Evolutionary conservation across 2,797 vertebrate genomes (phyloP).

Genomic region (Myripristis murdjan): DNA sequence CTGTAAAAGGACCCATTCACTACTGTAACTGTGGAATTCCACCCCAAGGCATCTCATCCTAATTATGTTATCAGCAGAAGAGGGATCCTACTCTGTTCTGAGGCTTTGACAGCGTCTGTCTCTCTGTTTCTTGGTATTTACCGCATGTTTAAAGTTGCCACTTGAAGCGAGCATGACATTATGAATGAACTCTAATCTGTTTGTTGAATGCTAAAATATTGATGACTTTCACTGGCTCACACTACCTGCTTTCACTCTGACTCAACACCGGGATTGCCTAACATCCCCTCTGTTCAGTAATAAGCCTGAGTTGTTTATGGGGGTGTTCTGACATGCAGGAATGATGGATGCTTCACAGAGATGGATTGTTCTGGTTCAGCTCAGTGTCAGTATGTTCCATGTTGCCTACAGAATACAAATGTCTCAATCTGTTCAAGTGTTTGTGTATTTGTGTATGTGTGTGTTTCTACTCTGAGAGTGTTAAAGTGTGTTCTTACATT

Average conservation of each 20-base stretch:
- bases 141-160: conserved; percentile 16
- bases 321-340: conserved; percentile 53
- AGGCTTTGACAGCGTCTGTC: conserved; percentile 21
- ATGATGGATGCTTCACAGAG: conserved; percentile 60
- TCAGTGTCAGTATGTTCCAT: conserved; percentile 41
- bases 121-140: conserved; percentile 24
- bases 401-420: conserved; percentile 36
- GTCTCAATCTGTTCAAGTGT: conserved; percentile 43
- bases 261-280: conserved; percentile 43
- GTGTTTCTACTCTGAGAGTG: too few species aligned
- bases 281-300: conserved; percentile 10
- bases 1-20: conserved; percentile 69
- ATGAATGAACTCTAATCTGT: conserved; percentile 43
- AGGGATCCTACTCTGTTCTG: conserved; percentile 47
- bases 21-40: conserved; percentile 70
- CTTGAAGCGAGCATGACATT: conserved; percentile 32
- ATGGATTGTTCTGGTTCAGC: conserved; percentile 62
- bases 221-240: conserved; percentile 45
- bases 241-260: conserved; percentile 47
- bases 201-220: conserved; percentile 46
- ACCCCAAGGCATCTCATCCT: conserved; percentile 55
- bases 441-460: conserved; percentile 42
- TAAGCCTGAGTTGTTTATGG: conserved; percentile 49
- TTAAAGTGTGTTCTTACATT: conserved; percentile 34
- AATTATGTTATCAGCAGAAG: conserved; percentile 66